Evolutionary conservation across 2,113 vertebrate genomes (phyloP), one percentile per base, ranked within the genome.

Genomic region (Malurus alboscapulatus): DNA sequence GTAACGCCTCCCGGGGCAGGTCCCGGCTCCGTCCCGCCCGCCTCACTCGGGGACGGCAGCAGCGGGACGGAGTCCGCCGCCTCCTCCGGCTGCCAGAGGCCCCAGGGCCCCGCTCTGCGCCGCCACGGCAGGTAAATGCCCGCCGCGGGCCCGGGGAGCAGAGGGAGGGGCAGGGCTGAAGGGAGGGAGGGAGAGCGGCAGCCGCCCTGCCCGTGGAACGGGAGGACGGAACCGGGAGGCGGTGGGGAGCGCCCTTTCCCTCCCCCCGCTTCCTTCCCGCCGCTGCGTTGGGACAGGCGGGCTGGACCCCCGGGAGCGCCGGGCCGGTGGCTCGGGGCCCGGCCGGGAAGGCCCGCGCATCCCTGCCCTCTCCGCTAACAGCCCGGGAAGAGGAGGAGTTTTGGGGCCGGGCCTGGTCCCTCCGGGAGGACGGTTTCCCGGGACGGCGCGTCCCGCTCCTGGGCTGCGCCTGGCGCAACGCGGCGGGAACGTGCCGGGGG

Each of bases 1-100:
- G 97, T 98, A 94, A 98, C 97, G 97, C 97, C 95, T 95, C 93
- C 84, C 88, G 74, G 94, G 96, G 94, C 96, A 92, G 95, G 94
- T 92, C 93, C 85, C 91, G 91, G 93, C 96, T 93, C 92, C 94
- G 94, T 89, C 96, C 95, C 95, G 96, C 95, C 96, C 94, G 95
- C 96, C 93, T 95, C 89, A 91, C 95, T 97, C 95, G 97, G 97
- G 97, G 95, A 95, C 87, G 92, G 93, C 92, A 82, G 92, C 85
- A 93, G 88, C 78, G 89, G 94, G 89, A 94, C 84, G 94, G 94
- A 90, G 94, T 80, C 94, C 76, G 71, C 95, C 45, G 81, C 88
- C 85, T 94, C 81, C 94, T 88, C 91, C 67, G 93, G 87, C 94
- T 94, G 95, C 96, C 93, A 93, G 92, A 94, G 92, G 95, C 95